phyloP scores from a whole-genome alignment of 92 coral and sea anemone genomes.

The Montipora capitata region DNA sequence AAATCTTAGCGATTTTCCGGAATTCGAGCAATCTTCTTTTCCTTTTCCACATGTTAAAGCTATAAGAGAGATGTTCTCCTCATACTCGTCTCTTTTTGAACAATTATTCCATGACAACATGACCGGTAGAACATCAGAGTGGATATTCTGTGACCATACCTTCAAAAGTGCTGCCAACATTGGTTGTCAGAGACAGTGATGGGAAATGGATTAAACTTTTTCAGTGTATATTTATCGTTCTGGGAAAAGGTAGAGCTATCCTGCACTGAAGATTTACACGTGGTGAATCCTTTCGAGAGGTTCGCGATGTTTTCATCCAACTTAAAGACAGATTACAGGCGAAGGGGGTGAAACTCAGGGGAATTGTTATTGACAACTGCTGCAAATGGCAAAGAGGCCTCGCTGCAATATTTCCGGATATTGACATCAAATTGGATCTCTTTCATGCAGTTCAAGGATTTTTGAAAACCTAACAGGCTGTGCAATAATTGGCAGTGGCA shows the following conservation, averaged over 20 bases:
- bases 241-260: conserved; percentile 10
- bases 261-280: conserved; percentile 46
- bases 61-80: conserved; percentile 5
- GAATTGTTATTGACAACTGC: conserved; percentile 35
- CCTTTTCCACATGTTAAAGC: conserved; percentile 30
- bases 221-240: conserved; percentile 26
- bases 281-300: conserved; percentile 50
- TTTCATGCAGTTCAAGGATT: conserved; percentile 58
- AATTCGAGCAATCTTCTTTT: conserved; percentile 24
- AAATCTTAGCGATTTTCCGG: conserved; percentile 6
- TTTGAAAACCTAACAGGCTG: neutral
- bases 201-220: conserved; percentile 39
- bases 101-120: neutral
- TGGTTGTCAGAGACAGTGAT: conserved; percentile 43
- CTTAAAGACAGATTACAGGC: conserved; percentile 6
- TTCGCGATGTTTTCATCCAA: conserved; percentile 24
- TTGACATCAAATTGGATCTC: conserved; percentile 39
- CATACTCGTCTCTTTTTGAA: conserved; percentile 16
- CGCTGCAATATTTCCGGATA: conserved; percentile 10
- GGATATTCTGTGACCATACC: conserved; percentile 65
- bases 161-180: conserved; percentile 63
- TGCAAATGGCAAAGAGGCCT: conserved; percentile 20
- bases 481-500: conserved; percentile 14
- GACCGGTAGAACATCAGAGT: conserved; percentile 17
- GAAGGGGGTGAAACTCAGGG: neutral